Percentiles rank a stretch among this genome's conserved stretches.
Evolutionary conservation across 2,113 vertebrate genomes (phyloP).

Genomic region (Paralichthys olivaceus): DNA sequence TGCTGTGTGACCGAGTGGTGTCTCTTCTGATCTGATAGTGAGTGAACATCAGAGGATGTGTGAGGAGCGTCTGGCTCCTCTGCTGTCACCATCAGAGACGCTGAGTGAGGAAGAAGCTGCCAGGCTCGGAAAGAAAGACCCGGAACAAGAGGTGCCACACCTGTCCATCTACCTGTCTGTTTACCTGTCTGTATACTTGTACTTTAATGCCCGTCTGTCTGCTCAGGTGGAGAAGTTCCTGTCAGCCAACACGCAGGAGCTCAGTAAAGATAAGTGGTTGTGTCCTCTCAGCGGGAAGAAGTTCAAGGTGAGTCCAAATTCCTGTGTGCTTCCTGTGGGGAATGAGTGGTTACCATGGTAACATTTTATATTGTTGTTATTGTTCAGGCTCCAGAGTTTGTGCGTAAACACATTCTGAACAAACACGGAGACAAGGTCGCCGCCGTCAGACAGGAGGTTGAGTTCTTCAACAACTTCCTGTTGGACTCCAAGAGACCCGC

Average conservation of each 20-base stretch:
- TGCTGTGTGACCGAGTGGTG: neutral
- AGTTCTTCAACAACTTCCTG: constrained; percentile 93
- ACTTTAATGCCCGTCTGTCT: neutral
- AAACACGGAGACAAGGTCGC: constrained; percentile 91
- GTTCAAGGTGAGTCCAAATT: constrained; percentile 83
- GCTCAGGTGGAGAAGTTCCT: constrained; percentile 91
- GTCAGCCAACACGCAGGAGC: constrained; percentile 89
- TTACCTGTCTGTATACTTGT: neutral
- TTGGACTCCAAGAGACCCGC: constrained; percentile 89
- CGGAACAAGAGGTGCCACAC: constrained; percentile 84
- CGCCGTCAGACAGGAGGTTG: constrained; percentile 91
- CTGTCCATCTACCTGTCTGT: neutral
- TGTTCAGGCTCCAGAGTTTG: constrained; percentile 91
- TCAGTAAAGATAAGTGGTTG: constrained; percentile 95
- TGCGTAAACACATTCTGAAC: constrained; percentile 95
- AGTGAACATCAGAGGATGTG: constrained; percentile 89
- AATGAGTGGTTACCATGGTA: constrained; percentile 3
- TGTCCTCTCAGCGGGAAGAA: constrained; percentile 95
- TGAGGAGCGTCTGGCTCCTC: constrained; percentile 87
- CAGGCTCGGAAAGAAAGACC: constrained; percentile 89
- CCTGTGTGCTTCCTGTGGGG: neutral
- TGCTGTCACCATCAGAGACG: constrained; percentile 85
- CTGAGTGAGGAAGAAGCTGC: constrained; percentile 88
- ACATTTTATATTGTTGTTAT: neutral
- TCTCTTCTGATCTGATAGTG: constrained; percentile 77